Base-by-base conservation (phyloP, 2,113 vertebrate species). In the Vulpes ferrilata region DNA sequence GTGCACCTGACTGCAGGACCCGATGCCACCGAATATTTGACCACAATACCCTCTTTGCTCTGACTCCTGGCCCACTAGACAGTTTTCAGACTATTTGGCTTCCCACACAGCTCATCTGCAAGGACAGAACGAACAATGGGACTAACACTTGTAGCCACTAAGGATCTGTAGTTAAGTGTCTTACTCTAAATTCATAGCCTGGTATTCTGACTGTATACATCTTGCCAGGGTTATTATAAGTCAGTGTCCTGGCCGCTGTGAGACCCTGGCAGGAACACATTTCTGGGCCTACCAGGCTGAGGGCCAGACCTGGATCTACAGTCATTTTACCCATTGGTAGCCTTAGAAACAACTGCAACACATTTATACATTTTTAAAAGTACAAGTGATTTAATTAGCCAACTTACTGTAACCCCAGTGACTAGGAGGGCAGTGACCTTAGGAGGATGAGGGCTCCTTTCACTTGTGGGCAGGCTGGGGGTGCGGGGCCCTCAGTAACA, bases 1-100 rank as follows among this genome's bases (percentile, higher is more conserved):
- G 23, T 15, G 16, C 22, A 0, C 13, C 6, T 48, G 81, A 11
- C 32, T 22, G 11, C 43, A 12, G 55, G 59, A 38, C 48, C 78
- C 15, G 23, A 1, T 2, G 23, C 43, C n/a, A 0, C 12, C 5
- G 3, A 20, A 32, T 2, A 0, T 17, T 60, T 20, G 67, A 32
- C 62, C 62, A 22, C 1, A 2, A 13, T 17, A 9, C 25, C 43
- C 76, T 7, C n/a, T 32, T 11, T 1, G 32, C 59, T 27, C 32
- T 20, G 48, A 12, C 13, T 53, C 22, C 43, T 57, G 13, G 88
- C 22, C 74, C 38, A 6, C 19, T 43, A 27, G 30, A 19, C n/a
- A 23, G 0, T 60, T 35, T 64, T 12, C 84, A 38, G 82, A 55
- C 62, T 15, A 27, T 35, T 23, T 88, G 86, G 22, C 25, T 65